A percentile compares a stretch with the other conserved stretches of the same genome.
Evolutionary conservation across 2,113 vertebrate genomes (phyloP).

Genomic region (Romanogobio albipinnatus): DNA sequence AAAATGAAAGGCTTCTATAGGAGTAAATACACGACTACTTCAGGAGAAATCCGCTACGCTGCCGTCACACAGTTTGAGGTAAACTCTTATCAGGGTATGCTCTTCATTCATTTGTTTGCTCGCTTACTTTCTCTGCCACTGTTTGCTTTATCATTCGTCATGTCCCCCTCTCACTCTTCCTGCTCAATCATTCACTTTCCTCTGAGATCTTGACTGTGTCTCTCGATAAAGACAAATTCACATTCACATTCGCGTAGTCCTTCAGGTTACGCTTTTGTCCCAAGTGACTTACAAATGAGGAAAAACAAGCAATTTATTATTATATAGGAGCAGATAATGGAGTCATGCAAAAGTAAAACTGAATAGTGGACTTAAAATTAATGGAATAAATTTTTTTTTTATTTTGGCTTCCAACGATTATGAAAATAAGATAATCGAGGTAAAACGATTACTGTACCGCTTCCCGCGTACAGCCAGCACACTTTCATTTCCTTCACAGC

Average conservation of each 20-base stretch:
- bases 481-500: no score
- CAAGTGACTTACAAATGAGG: neutral
- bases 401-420: no score
- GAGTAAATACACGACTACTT: slow-evolving; percentile 89
- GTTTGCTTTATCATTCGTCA: slow-evolving; percentile 4
- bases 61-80: slow-evolving; percentile 99
- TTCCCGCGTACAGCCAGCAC: no score
- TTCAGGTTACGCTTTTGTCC: neutral
- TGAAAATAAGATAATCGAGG: no score
- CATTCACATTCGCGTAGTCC: neutral
- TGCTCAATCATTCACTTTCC: neutral
- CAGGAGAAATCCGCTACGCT: slow-evolving; percentile 90
- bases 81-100: slow-evolving; percentile 36
- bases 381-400: no score
- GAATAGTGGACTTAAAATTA: neutral
- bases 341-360: neutral
- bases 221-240: neutral
- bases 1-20: slow-evolving; percentile 99
- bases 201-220: neutral
- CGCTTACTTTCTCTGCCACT: neutral
- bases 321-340: neutral
- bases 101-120: neutral
- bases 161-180: neutral
- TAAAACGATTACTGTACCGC: no score
- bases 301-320: neutral